Evolutionary conservation across 2,113 vertebrate genomes (phyloP), one percentile per base, ranked within the genome.

Genomic region (Anseranas semipalmata): DNA sequence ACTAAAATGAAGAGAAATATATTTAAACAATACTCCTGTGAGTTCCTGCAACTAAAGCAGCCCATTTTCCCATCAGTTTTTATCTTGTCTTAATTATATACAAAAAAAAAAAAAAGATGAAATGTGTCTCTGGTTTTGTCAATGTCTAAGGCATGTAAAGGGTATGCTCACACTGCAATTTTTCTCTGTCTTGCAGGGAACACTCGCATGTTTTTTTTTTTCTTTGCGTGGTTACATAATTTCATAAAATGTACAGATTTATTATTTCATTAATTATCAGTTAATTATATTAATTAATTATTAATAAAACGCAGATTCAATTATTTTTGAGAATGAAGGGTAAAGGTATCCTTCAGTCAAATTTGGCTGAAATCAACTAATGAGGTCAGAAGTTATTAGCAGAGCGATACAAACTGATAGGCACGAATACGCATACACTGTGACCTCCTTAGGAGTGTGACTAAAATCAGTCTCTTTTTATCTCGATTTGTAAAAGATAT

Each of bases 291-390:
- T 78, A 81, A 94, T 95, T 89, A 87, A 87, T 89, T 94, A 93
- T 92, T 94, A 91, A 48, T 1, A 17, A 78, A 92, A 89, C 75
- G 39, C 19, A 63, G 68, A 65, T 78, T 78, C 84, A 94, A 87
- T 96, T 87, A 52, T 90, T 96, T 92, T 84, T 55, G 33, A 65
- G 46, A 93, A 84, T 60, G 78, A 96, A 96, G 87, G 89, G 39
- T 87, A 91, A 96, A 91, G 65, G 74, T 78, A 95, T 73, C 91
- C 84, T 96, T 97, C 89, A 93, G 91, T 94, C 89, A 95, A 92
- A 96, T 93, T 85, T 96, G 66, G 73, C 43, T 75, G 80, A 87
- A 87, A 87, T 68, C 41, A 75, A 1, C 87, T 96, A 94, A 95
- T 91, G 93, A 96, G 84, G 87, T 95, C 91, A 96, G 70, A 82